These are phyloP conservation scores for Rachycentron canadum DNA, from an alignment of 2,797 vertebrate genomes.

Conservation along the genomic window DNA sequence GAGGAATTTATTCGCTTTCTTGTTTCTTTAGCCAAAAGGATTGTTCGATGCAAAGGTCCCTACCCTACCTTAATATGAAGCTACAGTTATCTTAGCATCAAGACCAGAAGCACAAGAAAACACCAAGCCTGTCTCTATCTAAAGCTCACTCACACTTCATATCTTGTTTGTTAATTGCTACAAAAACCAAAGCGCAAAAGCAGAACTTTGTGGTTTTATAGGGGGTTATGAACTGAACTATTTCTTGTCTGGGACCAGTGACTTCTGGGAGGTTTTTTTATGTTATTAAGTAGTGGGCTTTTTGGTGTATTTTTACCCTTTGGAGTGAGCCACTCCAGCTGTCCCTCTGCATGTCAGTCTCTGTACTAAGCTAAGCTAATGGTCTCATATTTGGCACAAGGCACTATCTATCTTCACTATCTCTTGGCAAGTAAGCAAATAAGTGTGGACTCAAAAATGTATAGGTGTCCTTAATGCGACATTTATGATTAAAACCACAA, in stretches of 20 bases:
- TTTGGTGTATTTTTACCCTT: neutral
- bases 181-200: neutral
- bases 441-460: neutral
- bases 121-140: neutral
- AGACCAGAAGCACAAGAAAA: neutral
- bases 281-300: neutral
- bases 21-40: constrained; percentile 15
- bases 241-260: neutral
- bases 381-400: neutral
- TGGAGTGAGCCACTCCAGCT: neutral
- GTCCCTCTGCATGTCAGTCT: neutral
- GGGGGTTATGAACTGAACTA: no score
- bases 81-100: neutral
- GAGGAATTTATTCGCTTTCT: neutral
- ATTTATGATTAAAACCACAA: constrained; percentile 29
- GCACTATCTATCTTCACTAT: neutral
- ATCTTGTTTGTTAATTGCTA: neutral
- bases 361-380: neutral
- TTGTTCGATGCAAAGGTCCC: neutral
- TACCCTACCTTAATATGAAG: neutral
- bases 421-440: neutral
- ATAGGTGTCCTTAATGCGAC: neutral
- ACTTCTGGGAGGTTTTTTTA: neutral
- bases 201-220: neutral
- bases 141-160: neutral